phyloP scores from a whole-genome alignment of 1,140 invertebrate species.

The Drosophila ogumai region DNA sequence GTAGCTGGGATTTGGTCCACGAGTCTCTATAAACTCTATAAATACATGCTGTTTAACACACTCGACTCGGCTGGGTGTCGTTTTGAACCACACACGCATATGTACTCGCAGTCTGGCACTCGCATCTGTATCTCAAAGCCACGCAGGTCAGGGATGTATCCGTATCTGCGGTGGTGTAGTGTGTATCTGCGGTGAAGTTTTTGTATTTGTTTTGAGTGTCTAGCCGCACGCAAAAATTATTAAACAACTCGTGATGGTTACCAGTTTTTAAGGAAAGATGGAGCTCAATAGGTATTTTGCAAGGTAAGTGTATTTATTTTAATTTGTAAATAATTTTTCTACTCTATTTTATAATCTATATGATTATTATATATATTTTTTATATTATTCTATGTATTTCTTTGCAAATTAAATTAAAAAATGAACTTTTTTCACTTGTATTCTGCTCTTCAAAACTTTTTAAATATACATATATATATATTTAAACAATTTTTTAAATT shows the following conservation, averaged over 20 bases:
- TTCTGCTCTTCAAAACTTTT: background rate
- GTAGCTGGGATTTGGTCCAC: slow-evolving; percentile 3
- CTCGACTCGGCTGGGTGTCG: slow-evolving; percentile 31
- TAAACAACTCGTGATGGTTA: background rate
- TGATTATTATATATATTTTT: too few relatives aligned
- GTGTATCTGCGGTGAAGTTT: slow-evolving; percentile 6
- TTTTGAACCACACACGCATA: slow-evolving; percentile 6
- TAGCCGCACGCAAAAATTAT: background rate
- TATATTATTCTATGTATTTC: too few relatives aligned
- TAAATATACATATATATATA: background rate
- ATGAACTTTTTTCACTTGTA: background rate
- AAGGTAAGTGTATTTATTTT: background rate
- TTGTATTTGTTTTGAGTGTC: slow-evolving; percentile 4
- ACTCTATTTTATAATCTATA: too few relatives aligned
- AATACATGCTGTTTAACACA: slow-evolving; percentile 33
- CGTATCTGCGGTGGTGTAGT: slow-evolving; percentile 16
- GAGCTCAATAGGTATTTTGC: background rate
- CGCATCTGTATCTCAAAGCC: slow-evolving; percentile 32
- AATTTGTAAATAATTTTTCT: background rate
- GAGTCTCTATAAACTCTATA: slow-evolving; percentile 16
- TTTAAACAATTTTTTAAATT: too few relatives aligned
- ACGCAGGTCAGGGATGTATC: slow-evolving; percentile 45
- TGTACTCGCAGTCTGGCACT: slow-evolving; percentile 2
- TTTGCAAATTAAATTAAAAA: background rate
- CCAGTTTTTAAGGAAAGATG: background rate